Base-by-base conservation (phyloP, 2,113 vertebrate species). In the Notothenia rossii region DNA sequence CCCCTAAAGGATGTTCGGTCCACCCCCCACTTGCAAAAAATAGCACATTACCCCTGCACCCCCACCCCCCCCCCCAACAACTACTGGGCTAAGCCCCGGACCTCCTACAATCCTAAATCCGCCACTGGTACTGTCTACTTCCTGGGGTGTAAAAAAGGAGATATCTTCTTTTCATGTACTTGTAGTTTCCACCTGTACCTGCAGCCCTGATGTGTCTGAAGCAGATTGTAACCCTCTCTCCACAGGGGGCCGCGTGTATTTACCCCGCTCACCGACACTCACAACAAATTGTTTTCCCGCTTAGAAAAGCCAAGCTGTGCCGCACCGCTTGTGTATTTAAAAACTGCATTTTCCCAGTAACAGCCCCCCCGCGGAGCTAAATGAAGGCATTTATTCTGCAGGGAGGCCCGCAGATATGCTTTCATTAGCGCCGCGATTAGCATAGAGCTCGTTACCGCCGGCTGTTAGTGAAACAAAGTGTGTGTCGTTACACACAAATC, bases 381-480 rank as follows among this genome's bases (percentile, higher is more conserved):
- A 95, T 86, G 86, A 91, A 94, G 81, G 75, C 87, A n/a, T n/a
- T n/a, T n/a, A 89, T 94, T 92, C 86, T 88, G 80, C 77, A 75
- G 61, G 85, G 88, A 89, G 90, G 91, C n/a, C 88, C 80, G 82
- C 75, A 93, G 93, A 92, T n/a, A 90, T 77, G 78, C 92, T 94
- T 94, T 93, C 91, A 93, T 94, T 94, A 95, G 88, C 72, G 90
- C 89, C 90, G 75, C 69, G 82, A 94, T 94, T 94, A 94, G 90
- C 92, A 94, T 94, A 93, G 86, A 74, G 87, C 90, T 92, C 88
- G 84, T 94, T 93, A 93, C 86, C 77, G 83, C 90, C 80, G 85
- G 79, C 86, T 89, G 86, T 91, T 94, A 90, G 84, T 9, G 62
- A 78, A 88, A 85, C 83, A 84, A 75, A 80, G 74, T 85, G 81